Percentiles rank a stretch among this genome's conserved stretches.
Evolutionary conservation across 2,797 vertebrate species (phyloP).

Genomic region (Nothura maculosa): DNA sequence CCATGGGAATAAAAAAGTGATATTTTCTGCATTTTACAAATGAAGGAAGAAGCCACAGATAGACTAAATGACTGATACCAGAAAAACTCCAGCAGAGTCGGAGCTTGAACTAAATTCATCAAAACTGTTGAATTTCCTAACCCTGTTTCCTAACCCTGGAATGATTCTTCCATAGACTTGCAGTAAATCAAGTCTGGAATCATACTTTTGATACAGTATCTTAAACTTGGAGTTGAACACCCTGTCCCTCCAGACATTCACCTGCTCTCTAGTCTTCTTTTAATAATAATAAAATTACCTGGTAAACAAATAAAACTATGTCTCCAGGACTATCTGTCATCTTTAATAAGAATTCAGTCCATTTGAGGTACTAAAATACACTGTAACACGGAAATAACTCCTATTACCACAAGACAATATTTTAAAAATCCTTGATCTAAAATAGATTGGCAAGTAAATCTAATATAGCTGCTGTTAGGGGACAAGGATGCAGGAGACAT

Average conservation of each 20-base stretch:
- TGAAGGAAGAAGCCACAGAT: background rate
- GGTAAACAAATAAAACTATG: conserved; percentile 16
- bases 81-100: background rate
- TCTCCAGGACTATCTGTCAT: conserved; percentile 49
- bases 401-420: conserved; percentile 36
- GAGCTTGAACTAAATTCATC: background rate
- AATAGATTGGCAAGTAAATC: conserved; percentile 65
- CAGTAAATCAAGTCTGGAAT: background rate
- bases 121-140: background rate
- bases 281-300: conserved; percentile 13
- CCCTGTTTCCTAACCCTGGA: background rate
- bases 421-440: conserved; percentile 47
- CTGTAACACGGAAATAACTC: conserved; percentile 56
- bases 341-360: conserved; percentile 45
- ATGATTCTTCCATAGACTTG: background rate
- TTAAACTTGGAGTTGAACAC: background rate
- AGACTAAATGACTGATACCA: background rate
- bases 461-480: conserved; percentile 32
- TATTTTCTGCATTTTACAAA: background rate
- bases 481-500: background rate
- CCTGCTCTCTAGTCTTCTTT: background rate
- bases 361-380: conserved; percentile 53
- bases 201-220: background rate
- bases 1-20: background rate
- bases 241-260: background rate